A percentile compares a stretch with the other conserved stretches of the same genome.
Conservation (phyloP, 2,113 vertebrate genomes). For the Aphelocoma coerulescens region DNA sequence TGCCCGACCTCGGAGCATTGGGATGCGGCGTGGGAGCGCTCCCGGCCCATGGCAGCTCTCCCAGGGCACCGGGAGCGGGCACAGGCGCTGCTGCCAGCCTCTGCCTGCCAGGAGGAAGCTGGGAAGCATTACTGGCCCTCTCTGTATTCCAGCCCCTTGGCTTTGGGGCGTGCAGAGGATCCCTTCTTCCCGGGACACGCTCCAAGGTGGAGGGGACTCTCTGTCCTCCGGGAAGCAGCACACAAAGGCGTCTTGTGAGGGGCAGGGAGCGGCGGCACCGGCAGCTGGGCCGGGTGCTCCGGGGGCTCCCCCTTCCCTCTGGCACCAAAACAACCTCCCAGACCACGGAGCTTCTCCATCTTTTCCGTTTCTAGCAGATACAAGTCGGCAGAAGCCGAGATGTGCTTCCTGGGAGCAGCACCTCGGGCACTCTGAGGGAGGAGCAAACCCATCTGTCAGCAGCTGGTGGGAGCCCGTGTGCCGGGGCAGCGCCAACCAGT, state of each 20-base stretch:
- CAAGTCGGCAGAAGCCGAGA: not conserved
- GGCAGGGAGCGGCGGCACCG: not conserved
- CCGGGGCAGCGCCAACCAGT: not conserved
- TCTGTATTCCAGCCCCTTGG: not conserved
- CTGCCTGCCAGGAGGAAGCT: not conserved
- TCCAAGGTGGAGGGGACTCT: constrained; percentile 8
- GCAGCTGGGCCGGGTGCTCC: not conserved
- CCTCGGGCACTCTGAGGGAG: not conserved
- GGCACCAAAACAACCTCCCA: not conserved
- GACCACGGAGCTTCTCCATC: not conserved
- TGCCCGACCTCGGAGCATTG: not conserved
- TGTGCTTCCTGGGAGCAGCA: not conserved
- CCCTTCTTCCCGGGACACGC: constrained; percentile 17
- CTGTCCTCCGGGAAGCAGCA: not conserved
- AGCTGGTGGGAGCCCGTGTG: not conserved
- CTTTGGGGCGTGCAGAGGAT: not conserved
- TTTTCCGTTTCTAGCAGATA: not conserved
- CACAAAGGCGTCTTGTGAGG: constrained; percentile 17
- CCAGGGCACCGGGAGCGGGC: not conserved
- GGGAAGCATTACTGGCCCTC: not conserved
- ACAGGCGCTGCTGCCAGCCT: not conserved
- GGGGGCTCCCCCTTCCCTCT: not conserved
- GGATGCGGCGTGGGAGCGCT: constrained; percentile 3
- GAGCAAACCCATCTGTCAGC: not conserved
- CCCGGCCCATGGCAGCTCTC: not conserved